phyloP scores from a whole-genome alignment of 2,113 vertebrate genomes.

The Myiopsitta monachus region DNA sequence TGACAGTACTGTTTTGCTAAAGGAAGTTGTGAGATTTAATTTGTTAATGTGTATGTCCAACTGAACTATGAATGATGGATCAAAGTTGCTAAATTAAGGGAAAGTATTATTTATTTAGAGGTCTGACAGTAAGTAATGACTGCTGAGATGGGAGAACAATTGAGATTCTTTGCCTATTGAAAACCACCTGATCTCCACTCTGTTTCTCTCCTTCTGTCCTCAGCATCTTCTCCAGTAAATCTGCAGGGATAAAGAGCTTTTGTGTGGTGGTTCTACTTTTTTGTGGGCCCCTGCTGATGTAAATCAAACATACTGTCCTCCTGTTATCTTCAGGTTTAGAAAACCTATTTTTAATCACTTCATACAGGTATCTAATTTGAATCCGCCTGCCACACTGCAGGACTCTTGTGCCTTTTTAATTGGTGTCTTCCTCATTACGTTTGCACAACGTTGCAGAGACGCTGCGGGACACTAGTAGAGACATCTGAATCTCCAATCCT shows the following conservation, averaged over 20 bases:
- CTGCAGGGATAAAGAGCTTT: slow-evolving; percentile 29
- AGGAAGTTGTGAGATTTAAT: not conserved
- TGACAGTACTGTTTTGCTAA: not conserved
- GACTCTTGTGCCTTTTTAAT: slow-evolving; percentile 61
- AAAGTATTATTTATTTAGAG: slow-evolving; percentile 17
- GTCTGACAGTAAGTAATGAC: slow-evolving; percentile 26
- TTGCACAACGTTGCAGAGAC: slow-evolving; percentile 64
- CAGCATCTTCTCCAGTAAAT: slow-evolving; percentile 32
- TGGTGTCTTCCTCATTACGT: slow-evolving; percentile 68
- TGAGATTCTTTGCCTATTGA: slow-evolving; percentile 35
- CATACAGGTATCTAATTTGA: slow-evolving; percentile 69
- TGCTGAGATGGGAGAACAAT: slow-evolving; percentile 27
- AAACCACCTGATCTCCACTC: not conserved
- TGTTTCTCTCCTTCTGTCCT: slow-evolving; percentile 31
- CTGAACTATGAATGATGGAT: not conserved
- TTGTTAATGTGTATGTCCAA: not conserved
- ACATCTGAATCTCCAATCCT: slow-evolving; percentile 54
- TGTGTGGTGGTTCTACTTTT: slow-evolving; percentile 11
- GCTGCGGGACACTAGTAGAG: slow-evolving; percentile 52
- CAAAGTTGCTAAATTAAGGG: not conserved
- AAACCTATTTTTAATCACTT: slow-evolving; percentile 62
- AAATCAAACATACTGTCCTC: slow-evolving; percentile 61
- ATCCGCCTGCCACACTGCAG: slow-evolving; percentile 61
- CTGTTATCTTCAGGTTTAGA: slow-evolving; percentile 49
- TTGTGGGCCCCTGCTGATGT: slow-evolving; percentile 47